These are phyloP conservation scores for Myrmecobius fasciatus DNA, from an alignment of 2,113 vertebrate species.

Conservation along the genomic window DNA sequence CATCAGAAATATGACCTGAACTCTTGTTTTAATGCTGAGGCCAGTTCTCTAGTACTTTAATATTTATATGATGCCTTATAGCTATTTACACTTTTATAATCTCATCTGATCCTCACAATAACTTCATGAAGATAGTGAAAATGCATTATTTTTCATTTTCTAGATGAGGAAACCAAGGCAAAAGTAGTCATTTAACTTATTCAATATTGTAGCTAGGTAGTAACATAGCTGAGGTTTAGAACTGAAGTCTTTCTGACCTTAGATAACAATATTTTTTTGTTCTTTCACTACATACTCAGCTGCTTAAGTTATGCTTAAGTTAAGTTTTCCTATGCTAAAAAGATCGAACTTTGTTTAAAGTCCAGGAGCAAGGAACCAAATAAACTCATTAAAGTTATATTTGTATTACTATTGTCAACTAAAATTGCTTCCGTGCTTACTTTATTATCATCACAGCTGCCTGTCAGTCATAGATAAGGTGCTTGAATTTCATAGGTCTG, in stretches of 20 bases:
- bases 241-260: background rate
- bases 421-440: slow-evolving; percentile 48
- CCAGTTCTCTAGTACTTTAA: background rate
- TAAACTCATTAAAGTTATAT: slow-evolving; percentile 73
- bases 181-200: background rate
- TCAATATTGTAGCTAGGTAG: background rate
- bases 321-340: slow-evolving; percentile 32
- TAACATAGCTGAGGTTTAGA: background rate
- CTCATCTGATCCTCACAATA: background rate
- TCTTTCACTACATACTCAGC: background rate
- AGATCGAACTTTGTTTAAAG: slow-evolving; percentile 68
- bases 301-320: slow-evolving; percentile 2
- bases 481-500: slow-evolving; percentile 38
- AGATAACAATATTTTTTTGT: background rate
- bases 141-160: background rate
- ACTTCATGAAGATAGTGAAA: background rate
- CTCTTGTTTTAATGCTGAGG: background rate
- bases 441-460: slow-evolving; percentile 9
- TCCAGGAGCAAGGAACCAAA: slow-evolving; percentile 63
- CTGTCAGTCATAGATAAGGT: background rate
- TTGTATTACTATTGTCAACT: slow-evolving; percentile 57
- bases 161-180: background rate
- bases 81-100: background rate
- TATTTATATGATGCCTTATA: background rate
- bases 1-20: background rate